These are phyloP conservation scores for Rhabdomys pumilio DNA, from an alignment of 2,797 vertebrate genomes.

Conservation along the genomic window DNA sequence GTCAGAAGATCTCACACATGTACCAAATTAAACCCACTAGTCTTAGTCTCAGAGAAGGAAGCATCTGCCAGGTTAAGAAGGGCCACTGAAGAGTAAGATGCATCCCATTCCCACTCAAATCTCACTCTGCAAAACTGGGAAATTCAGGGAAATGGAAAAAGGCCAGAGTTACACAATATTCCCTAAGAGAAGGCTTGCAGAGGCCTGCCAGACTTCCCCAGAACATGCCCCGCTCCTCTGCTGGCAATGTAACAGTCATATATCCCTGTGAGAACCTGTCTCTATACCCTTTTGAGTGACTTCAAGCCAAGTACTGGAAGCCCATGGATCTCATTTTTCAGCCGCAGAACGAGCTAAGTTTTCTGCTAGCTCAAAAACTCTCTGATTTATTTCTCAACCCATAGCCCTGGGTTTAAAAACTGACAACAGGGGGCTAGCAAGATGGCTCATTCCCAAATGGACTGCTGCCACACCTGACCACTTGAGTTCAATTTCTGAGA, in stretches of 20 bases:
- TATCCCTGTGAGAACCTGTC: not conserved
- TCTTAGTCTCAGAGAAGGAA: constrained; percentile 6
- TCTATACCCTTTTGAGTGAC: not conserved
- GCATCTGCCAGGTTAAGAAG: not conserved
- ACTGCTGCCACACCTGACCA: not conserved
- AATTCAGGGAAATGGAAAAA: constrained; percentile 47
- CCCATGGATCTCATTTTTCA: constrained; percentile 25
- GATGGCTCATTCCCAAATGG: not conserved
- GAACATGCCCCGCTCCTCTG: not conserved
- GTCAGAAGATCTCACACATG: constrained; percentile 11
- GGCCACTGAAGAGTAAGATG: not conserved
- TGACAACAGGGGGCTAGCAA: not conserved
- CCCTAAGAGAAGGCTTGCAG: constrained; percentile 45
- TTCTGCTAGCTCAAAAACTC: constrained; percentile 35
- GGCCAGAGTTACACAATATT: constrained; percentile 55
- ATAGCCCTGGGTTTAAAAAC: constrained; percentile 60
- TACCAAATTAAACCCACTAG: constrained; percentile 32
- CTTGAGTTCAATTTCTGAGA: not conserved
- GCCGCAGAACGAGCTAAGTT: constrained; percentile 32
- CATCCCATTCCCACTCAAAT: not conserved
- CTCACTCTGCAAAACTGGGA: constrained; percentile 34
- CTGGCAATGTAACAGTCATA: not conserved
- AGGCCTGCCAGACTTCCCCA: constrained; percentile 41
- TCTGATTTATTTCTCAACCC: constrained; percentile 67
- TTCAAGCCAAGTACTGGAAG: constrained; percentile 3